Percentiles rank a stretch among this genome's conserved stretches.
These are phyloP conservation scores for Stictonetta naevosa DNA, from an alignment of 2,113 vertebrate species.

Conservation along the genomic window DNA sequence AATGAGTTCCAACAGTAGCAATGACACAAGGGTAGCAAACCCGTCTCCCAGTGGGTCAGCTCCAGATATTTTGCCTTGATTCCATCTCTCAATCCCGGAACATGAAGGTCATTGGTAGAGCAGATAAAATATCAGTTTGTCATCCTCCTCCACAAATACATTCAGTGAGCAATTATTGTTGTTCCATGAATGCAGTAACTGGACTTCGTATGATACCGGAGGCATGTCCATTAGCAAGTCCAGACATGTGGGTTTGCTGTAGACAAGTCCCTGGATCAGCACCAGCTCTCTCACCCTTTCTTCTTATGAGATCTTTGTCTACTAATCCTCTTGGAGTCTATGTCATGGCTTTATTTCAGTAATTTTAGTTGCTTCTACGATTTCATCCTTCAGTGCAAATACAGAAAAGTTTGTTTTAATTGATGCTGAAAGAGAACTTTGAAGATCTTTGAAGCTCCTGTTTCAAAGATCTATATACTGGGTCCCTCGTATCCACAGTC, in stretches of 20 bases:
- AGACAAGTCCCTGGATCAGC: slow-evolving; percentile 85
- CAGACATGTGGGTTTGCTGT: slow-evolving; percentile 91
- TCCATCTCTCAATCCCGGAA: background rate
- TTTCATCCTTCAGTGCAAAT: too few species aligned
- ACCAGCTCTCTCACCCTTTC: too few species aligned
- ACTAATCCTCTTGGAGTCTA: too few species aligned
- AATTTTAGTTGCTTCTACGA: too few species aligned
- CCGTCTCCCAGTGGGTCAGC: slow-evolving; percentile 19
- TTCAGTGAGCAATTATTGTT: slow-evolving; percentile 95
- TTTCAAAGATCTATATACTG: slow-evolving; percentile 90
- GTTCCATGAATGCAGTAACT: slow-evolving; percentile 95
- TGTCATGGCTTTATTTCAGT: too few species aligned
- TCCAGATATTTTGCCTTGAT: background rate
- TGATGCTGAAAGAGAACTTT: too few species aligned
- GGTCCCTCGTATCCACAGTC: slow-evolving; percentile 97
- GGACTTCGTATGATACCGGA: slow-evolving; percentile 79
- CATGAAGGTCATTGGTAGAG: slow-evolving; percentile 90
- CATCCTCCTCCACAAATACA: slow-evolving; percentile 97
- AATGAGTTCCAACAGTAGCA: background rate
- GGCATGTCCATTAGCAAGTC: slow-evolving; percentile 98
- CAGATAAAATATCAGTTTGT: slow-evolving; percentile 96
- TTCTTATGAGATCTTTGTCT: too few species aligned
- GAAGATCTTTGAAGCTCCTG: slow-evolving; percentile 79
- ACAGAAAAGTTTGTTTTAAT: too few species aligned
- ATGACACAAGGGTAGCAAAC: slow-evolving; percentile 56